Evolutionary conservation across 2,797 vertebrate genomes (phyloP).

Genomic region (Gadopsis marmoratus): DNA sequence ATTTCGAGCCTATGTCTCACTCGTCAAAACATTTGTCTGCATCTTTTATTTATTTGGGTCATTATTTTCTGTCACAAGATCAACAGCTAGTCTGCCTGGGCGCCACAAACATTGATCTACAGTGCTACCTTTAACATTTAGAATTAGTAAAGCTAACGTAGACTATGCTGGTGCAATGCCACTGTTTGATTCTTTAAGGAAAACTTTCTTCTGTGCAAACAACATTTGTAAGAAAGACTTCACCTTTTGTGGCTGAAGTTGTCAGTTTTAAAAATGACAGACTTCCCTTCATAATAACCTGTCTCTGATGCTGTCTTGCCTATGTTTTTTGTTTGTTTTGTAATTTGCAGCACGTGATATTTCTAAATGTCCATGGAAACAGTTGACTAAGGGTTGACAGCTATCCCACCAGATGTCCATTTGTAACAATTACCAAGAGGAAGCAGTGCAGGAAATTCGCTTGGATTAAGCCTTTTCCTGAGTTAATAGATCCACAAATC

Average conservation of each 20-base stretch:
- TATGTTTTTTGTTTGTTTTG: conserved; percentile 29
- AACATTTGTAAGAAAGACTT: not conserved
- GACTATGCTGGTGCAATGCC: too few relatives aligned
- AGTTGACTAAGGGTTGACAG: conserved; percentile 71
- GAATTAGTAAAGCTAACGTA: too few relatives aligned
- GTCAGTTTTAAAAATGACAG: not conserved
- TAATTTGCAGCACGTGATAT: conserved; percentile 80
- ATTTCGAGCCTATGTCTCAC: not conserved
- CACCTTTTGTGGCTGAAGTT: not conserved
- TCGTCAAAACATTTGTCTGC: not conserved
- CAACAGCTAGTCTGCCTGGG: not conserved
- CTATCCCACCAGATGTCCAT: conserved; percentile 43
- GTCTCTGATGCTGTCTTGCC: conserved; percentile 10
- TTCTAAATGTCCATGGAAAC: conserved; percentile 72
- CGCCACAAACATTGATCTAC: not conserved
- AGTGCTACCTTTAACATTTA: not conserved
- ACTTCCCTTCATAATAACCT: not conserved
- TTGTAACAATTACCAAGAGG: conserved; percentile 57
- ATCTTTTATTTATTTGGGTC: not conserved
- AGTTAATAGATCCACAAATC: conserved; percentile 62
- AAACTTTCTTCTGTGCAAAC: not conserved
- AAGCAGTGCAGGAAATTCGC: conserved; percentile 61
- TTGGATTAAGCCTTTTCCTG: conserved; percentile 65
- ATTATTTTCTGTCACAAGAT: not conserved
- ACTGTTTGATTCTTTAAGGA: not conserved